phyloP scores from a whole-genome alignment of 2,113 vertebrate species.

The Aleadryas rufinucha region DNA sequence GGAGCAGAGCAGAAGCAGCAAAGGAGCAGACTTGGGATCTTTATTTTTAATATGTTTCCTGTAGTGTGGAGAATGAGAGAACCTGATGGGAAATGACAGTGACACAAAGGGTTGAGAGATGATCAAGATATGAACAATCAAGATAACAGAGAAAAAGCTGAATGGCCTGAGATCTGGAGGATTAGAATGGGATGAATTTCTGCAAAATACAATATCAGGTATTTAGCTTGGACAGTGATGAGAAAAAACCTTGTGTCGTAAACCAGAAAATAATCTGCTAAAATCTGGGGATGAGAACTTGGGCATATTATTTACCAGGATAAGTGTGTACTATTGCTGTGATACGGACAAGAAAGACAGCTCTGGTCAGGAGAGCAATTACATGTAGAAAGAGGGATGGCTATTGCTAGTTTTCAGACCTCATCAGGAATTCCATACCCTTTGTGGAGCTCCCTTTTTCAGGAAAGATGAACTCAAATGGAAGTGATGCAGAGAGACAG shows the following conservation, averaged over 20 bases:
- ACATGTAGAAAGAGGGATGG: background rate
- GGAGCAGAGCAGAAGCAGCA: background rate
- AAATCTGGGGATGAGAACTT: background rate
- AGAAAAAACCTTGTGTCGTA: background rate
- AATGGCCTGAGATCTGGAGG: background rate
- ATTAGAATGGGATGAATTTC: background rate
- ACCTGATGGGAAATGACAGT: background rate
- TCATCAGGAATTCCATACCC: background rate
- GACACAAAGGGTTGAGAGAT: background rate
- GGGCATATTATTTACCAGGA: background rate
- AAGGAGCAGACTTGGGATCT: background rate
- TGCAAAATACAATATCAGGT: background rate
- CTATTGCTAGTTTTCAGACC: background rate
- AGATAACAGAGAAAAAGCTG: background rate
- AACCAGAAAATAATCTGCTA: background rate
- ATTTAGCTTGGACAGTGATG: background rate
- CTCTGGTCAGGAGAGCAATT: background rate
- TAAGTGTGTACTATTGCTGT: background rate
- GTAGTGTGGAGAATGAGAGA: background rate
- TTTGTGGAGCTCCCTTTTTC: background rate
- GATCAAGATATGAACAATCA: background rate
- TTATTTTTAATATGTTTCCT: background rate
- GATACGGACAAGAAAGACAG: background rate
- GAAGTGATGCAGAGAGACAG: background rate
- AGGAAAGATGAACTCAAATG: background rate